phyloP scores from a whole-genome alignment of 2,888 invertebrate genomes.

The Temnothorax unifasciatus region DNA sequence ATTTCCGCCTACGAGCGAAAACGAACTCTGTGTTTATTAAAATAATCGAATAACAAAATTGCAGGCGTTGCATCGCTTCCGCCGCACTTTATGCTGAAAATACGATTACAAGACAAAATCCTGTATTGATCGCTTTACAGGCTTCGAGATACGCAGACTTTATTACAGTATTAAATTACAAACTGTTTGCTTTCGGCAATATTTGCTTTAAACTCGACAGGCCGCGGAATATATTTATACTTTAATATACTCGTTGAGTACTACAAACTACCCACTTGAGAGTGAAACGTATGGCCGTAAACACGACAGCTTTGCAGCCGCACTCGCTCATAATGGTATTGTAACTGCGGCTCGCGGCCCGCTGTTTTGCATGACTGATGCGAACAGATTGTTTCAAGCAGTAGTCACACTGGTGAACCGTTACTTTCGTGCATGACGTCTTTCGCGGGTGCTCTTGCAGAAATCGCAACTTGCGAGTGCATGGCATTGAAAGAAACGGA shows the following conservation, averaged over 20 bases:
- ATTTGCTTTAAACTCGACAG: constrained; percentile 32
- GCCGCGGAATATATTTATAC: constrained; percentile 17
- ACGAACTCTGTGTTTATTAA: neutral
- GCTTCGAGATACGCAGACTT: neutral
- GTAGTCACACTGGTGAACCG: constrained; percentile 45
- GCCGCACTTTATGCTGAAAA: neutral
- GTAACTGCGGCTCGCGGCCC: constrained; percentile 19
- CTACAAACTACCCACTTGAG: constrained; percentile 22
- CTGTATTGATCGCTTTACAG: neutral
- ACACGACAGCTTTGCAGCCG: constrained; percentile 40
- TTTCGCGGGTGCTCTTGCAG: constrained; percentile 4
- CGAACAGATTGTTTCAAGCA: constrained; percentile 44
- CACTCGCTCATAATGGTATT: constrained; percentile 36
- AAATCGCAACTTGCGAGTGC: constrained; percentile 4
- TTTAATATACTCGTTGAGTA: constrained; percentile 19
- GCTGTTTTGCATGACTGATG: constrained; percentile 50
- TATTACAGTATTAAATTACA: constrained; percentile 38
- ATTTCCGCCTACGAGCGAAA: neutral
- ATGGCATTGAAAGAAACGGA: neutral
- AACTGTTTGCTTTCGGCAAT: neutral
- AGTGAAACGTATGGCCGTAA: constrained; percentile 44
- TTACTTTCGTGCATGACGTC: constrained; percentile 41
- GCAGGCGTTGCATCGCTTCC: neutral
- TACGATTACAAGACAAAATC: constrained; percentile 20
- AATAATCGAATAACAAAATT: constrained; percentile 1